Evolutionary conservation across 2,113 vertebrate species (phyloP).

Genomic region (Phylloscopus trochiloides): DNA sequence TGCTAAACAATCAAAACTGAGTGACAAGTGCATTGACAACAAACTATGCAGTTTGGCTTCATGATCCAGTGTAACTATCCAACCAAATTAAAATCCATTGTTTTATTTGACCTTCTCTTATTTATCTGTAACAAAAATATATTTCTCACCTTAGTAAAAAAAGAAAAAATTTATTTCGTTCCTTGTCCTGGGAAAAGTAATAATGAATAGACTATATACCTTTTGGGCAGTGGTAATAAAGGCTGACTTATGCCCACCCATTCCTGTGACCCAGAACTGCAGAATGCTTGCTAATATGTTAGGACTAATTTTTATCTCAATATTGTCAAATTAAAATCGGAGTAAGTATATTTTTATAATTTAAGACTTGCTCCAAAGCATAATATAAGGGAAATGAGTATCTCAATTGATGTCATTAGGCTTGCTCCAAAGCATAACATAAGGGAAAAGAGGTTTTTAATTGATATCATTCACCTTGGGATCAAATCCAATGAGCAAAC

Average conservation of each 20-base stretch:
- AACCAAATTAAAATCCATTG: neutral
- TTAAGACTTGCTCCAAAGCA: neutral
- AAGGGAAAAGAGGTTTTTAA: neutral
- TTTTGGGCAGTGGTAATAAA: neutral
- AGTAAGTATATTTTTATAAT: neutral
- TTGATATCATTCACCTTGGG: neutral
- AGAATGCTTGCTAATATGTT: neutral
- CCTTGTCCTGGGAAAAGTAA: neutral
- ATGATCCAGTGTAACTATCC: neutral
- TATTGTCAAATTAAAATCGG: neutral
- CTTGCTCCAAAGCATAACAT: neutral
- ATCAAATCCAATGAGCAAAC: neutral
- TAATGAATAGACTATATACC: neutral
- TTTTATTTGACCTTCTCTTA: neutral
- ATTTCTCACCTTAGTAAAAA: neutral
- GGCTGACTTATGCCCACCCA: neutral
- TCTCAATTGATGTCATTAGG: neutral
- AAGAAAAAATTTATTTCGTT: neutral
- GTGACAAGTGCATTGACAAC: neutral
- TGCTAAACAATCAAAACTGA: neutral
- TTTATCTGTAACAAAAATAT: neutral
- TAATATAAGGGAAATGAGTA: neutral
- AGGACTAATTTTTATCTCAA: neutral
- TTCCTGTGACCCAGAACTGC: neutral
- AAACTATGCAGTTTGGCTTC: neutral